Evolutionary conservation across 2,113 vertebrate genomes (phyloP).

Genomic region (Rallus limicola): DNA sequence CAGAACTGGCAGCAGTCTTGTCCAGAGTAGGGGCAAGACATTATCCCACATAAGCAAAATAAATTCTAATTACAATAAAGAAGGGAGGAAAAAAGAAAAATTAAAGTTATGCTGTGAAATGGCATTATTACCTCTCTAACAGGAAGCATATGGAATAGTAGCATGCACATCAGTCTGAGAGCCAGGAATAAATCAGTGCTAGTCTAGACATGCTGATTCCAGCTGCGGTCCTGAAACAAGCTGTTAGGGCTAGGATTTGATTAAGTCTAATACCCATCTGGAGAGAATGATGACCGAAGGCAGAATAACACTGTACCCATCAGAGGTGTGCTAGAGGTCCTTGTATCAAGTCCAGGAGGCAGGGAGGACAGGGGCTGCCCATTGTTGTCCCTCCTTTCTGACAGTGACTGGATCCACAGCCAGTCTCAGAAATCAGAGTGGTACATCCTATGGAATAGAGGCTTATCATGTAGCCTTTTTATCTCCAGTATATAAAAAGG

Average conservation of each 20-base stretch:
- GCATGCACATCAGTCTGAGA: background rate
- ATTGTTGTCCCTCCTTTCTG: background rate
- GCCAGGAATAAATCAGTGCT: conserved; percentile 55
- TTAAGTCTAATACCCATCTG: background rate
- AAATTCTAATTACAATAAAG: conserved; percentile 27
- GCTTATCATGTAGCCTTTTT: background rate
- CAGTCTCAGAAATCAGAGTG: background rate
- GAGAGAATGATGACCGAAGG: background rate
- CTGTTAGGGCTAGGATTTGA: background rate
- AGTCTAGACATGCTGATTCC: conserved; percentile 52
- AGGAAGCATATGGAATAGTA: conserved; percentile 57
- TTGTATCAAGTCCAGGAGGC: background rate
- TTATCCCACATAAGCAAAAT: background rate
- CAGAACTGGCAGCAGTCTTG: background rate
- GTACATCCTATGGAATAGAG: background rate
- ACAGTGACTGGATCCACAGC: background rate
- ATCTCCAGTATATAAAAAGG: background rate
- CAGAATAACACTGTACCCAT: background rate
- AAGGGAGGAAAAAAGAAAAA: background rate
- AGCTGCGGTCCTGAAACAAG: conserved; percentile 50
- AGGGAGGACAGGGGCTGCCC: background rate
- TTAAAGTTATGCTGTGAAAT: background rate
- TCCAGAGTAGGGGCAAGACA: background rate
- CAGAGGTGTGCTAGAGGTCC: background rate
- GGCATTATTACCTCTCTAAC: conserved; percentile 39